Evolutionary conservation across 2,888 invertebrate genomes (phyloP), one percentile per base, ranked within the genome.

Genomic region (Gryllus longicercus): DNA sequence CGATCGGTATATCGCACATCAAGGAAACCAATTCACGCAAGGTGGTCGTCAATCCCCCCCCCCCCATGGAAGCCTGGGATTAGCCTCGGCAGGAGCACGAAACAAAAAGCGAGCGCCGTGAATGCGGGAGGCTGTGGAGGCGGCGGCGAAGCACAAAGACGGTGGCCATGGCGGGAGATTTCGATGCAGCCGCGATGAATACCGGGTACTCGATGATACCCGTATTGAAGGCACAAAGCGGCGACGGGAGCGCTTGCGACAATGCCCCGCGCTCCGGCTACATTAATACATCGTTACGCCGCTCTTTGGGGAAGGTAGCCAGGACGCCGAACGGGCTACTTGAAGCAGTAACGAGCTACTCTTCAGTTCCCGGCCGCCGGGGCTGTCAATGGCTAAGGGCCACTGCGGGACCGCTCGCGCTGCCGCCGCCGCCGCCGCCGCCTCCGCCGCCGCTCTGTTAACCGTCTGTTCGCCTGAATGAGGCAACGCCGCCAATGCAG

Each of bases 161-260:
- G 38, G 38, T 1, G 38, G 38, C 63, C 63, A n/a, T 63, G 63
- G 14, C 16, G 11, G n/a, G n/a, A n/a, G n/a, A 63, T 63, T 18
- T 63, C 63, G 63, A 63, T 18, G 63, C 63, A 63, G n/a, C 63
- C 4, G n/a, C 14, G 63, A 14, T 63, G 63, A 63, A 63, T 63
- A n/a, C 63, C 63, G 63, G 63, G 63, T n/a, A 63, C 63, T 63
- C 63, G n/a, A 63, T 63, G 63, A 63, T 63, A 63, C 63, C 63
- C 63, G 63, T 63, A 63, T 63, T 63, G 63, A 63, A 16, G 14
- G 63, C 63, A 63, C 63, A 63, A 63, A 63, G 63, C 63, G 63
- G 16, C 11, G 16, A 63, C 14, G 16, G 16, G n/a, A 63, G 63
- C 63, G n/a, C 63, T n/a, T 14, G 63, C n/a, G 63, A 63, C 63